These are phyloP conservation scores for Coleophora deauratella DNA, from an alignment of 2,888 invertebrate species.

Conservation along the genomic window DNA sequence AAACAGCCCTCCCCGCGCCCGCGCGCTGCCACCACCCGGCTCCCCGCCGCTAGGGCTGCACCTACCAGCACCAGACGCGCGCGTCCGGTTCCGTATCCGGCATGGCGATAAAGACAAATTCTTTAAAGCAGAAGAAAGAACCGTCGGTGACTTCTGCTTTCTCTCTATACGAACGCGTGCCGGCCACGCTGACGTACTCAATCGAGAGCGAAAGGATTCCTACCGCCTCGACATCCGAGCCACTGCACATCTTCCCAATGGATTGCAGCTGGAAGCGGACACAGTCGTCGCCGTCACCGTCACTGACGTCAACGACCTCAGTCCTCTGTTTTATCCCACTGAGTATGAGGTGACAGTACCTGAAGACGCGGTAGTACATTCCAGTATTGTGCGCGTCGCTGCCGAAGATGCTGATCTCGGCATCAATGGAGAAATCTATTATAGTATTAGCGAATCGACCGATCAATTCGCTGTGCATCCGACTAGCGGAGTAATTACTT, in stretches of 20 bases:
- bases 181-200: slow-evolving; percentile 89
- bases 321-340: slow-evolving; percentile 93
- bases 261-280: slow-evolving; percentile 79
- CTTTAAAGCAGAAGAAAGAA: slow-evolving; percentile 92
- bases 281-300: slow-evolving; percentile 81
- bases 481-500: slow-evolving; percentile 89
- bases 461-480: slow-evolving; percentile 95
- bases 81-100: slow-evolving; percentile 88
- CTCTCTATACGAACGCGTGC: slow-evolving; percentile 91
- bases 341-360: slow-evolving; percentile 90
- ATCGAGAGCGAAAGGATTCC: slow-evolving; percentile 91
- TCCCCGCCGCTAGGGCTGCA: slow-evolving; percentile 87
- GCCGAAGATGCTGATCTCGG: slow-evolving; percentile 98
- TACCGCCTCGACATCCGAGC: slow-evolving; percentile 85
- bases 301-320: slow-evolving; percentile 91
- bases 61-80: slow-evolving; percentile 46
- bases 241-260: slow-evolving; percentile 72
- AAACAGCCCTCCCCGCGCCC: slow-evolving; percentile 93
- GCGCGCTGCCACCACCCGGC: slow-evolving; percentile 79
- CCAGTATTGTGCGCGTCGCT: slow-evolving; percentile 83
- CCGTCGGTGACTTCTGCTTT: slow-evolving; percentile 96
- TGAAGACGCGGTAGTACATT: slow-evolving; percentile 91
- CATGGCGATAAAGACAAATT: slow-evolving; percentile 91
- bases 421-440: slow-evolving; percentile 97
- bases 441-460: slow-evolving; percentile 87